Evolutionary conservation across 1,140 invertebrate genomes (phyloP), one percentile per base, ranked within the genome.

Genomic region (Xylocopa sonorina): DNA sequence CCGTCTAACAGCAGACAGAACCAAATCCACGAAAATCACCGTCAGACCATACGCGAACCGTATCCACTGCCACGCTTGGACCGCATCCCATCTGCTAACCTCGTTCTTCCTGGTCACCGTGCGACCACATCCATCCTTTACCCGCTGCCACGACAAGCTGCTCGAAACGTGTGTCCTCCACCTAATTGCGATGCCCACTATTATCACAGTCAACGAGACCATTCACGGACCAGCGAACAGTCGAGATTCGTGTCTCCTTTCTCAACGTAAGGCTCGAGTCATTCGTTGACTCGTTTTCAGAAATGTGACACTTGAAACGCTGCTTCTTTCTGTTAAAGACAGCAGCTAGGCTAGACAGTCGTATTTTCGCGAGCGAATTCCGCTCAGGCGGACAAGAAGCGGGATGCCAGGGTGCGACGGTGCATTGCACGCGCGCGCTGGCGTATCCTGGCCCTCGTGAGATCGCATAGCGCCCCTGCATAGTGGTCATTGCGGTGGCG

Each of bases 401-500:
- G 72, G 64, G 64, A 68, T 79, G 80, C 53, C 57, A 53, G 68
- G 21, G 51, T 51, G 27, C n/a, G 74, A 67, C 64, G 53, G 63
- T 62, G 75, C 83, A 85, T 86, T 82, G 84, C 83, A 82, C 63
- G 83, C 79, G 83, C 78, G 74, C 69, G 58, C 78, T 78, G 84
- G 79, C 84, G 81, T 82, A 89, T 87, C 87, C 79, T 50, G 63
- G 32, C 83, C 53, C 63, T 81, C 82, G 82, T 80, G 74, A 84
- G 82, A 76, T 87, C 82, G 72, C 89, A 90, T 89, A 90, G 82
- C 81, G 62, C 81, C 69, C 82, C 80, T 84, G 88, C 89, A 90
- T 90, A 87, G 85, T 87, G 88, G 89, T 86, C 86, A 89, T 90
- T 87, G 89, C 72, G 88, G 88, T 89, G 72, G 29, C 72, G 78